These are phyloP conservation scores for Murina feae DNA, from an alignment of 2,113 vertebrate genomes.

Conservation along the genomic window DNA sequence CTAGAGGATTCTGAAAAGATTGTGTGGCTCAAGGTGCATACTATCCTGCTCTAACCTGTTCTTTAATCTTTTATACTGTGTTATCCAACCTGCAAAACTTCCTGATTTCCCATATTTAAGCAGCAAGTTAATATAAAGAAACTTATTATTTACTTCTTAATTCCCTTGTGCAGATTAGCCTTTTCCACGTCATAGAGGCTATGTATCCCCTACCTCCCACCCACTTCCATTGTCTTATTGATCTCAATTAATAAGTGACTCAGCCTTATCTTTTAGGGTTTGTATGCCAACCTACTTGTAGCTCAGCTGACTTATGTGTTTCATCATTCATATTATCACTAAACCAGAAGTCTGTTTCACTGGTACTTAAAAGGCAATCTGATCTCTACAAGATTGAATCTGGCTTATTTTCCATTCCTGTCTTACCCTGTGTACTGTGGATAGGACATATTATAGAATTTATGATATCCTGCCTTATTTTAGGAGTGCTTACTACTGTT, in stretches of 20 bases:
- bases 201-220: background rate
- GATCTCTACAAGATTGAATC: background rate
- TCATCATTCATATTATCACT: background rate
- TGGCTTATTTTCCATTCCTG: conserved; percentile 31
- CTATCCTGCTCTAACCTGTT: conserved; percentile 62
- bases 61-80: conserved; percentile 56
- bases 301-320: background rate
- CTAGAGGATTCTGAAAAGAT: conserved; percentile 29
- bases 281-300: background rate
- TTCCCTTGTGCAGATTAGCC: background rate
- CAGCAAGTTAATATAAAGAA: conserved; percentile 38
- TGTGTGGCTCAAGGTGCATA: conserved; percentile 37
- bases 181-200: background rate
- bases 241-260: conserved; percentile 35
- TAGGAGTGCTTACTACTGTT: background rate
- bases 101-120: conserved; percentile 56
- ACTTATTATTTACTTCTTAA: background rate
- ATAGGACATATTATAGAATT: conserved; percentile 10
- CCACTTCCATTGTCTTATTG: background rate
- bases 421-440: background rate
- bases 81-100: conserved; percentile 49
- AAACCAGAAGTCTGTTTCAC: background rate
- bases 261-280: conserved; percentile 27
- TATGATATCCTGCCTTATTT: conserved; percentile 6
- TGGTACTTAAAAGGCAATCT: background rate